Evolutionary conservation across 1,140 invertebrate genomes (phyloP).

Genomic region (Pseudomyrmex cubaensis): DNA sequence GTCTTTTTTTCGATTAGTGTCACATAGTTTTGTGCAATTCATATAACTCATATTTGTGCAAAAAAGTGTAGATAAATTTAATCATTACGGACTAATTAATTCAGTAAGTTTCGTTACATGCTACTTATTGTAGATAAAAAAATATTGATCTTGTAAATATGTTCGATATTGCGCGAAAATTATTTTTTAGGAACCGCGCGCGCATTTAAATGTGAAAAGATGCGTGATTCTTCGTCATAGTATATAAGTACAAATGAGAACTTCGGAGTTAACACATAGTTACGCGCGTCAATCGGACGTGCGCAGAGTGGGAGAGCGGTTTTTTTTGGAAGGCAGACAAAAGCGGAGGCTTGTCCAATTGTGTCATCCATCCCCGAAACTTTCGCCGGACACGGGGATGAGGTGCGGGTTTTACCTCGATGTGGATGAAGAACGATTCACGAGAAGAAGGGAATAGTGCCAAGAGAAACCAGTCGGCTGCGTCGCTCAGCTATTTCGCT

Average conservation of each 20-base stretch:
- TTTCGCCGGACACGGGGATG: constrained; percentile 62
- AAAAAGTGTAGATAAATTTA: constrained; percentile 23
- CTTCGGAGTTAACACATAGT: constrained; percentile 8
- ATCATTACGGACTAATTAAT: background rate
- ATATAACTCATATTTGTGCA: background rate
- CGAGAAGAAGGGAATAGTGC: constrained; percentile 64
- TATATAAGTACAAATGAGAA: background rate
- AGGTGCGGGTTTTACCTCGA: constrained; percentile 63
- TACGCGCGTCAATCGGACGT: background rate
- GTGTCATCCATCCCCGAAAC: constrained; percentile 60
- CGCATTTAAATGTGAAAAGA: too few species aligned
- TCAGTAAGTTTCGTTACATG: background rate
- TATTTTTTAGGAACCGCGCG: background rate
- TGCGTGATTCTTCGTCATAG: background rate
- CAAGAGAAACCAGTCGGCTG: constrained; percentile 71
- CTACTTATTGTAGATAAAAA: constrained; percentile 4
- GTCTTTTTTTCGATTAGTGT: constrained; percentile 5
- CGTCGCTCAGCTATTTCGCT: constrained; percentile 75
- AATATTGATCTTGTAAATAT: background rate
- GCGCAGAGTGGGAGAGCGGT: constrained; percentile 1
- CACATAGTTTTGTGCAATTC: constrained; percentile 25
- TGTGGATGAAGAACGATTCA: constrained; percentile 57
- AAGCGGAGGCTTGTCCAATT: constrained; percentile 51
- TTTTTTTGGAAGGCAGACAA: constrained; percentile 42
- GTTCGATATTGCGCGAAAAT: background rate